Evolutionary conservation across 2,888 invertebrate species (phyloP).

Genomic region (Epinotia ramella): DNA sequence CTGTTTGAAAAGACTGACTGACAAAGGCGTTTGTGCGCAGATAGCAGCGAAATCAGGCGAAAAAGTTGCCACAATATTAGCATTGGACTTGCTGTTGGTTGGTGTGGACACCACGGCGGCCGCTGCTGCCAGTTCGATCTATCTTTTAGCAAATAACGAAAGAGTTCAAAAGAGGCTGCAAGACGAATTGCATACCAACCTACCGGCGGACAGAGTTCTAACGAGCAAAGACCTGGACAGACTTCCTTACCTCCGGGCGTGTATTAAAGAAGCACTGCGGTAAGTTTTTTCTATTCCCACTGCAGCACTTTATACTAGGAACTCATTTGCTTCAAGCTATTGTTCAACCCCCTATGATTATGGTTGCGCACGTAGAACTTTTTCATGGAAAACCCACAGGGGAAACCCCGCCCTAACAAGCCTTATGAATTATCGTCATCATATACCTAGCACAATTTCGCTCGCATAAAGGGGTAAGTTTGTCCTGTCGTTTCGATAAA

Average conservation of each 20-base stretch:
- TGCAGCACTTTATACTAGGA: not conserved
- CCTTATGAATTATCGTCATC: conserved; percentile 39
- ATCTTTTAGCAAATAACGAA: conserved; percentile 89
- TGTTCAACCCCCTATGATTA: conserved; percentile 31
- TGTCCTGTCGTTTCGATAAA: conserved; percentile 36
- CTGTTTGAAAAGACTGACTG: conserved; percentile 75
- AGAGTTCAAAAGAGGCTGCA: conserved; percentile 88
- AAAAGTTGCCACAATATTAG: conserved; percentile 88
- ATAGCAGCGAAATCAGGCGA: conserved; percentile 70
- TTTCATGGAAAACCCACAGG: conserved; percentile 41
- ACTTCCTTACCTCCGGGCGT: conserved; percentile 90
- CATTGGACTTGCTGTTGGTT: conserved; percentile 91
- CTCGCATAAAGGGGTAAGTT: conserved; percentile 39
- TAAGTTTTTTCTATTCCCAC: conserved; percentile 58
- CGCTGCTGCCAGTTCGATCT: conserved; percentile 90
- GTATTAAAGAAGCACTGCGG: conserved; percentile 92
- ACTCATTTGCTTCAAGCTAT: not conserved
- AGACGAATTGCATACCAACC: conserved; percentile 85
- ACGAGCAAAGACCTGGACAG: conserved; percentile 86
- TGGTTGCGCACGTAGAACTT: conserved; percentile 28
- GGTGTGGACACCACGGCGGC: conserved; percentile 94
- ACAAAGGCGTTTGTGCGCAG: conserved; percentile 77
- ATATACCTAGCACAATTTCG: conserved; percentile 10
- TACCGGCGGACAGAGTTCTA: conserved; percentile 84
- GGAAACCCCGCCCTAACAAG: conserved; percentile 37